phyloP scores from a whole-genome alignment of 2,888 invertebrate species.

The Gerris lacustris region DNA sequence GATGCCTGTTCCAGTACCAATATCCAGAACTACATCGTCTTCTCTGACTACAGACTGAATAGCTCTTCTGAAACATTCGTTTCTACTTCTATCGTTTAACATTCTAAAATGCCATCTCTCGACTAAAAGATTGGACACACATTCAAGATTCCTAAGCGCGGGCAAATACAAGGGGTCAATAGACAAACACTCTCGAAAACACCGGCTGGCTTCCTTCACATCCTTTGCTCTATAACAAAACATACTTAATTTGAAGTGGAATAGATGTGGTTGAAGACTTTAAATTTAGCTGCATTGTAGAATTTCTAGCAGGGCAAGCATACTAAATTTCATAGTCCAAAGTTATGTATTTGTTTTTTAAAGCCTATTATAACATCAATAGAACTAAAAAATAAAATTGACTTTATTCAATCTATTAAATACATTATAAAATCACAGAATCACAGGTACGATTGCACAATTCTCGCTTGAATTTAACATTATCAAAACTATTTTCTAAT shows the following conservation, averaged over 20 bases:
- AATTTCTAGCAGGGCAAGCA: too few relatives aligned
- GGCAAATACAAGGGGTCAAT: neutral
- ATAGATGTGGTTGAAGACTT: too few relatives aligned
- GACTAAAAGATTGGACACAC: slow-evolving; percentile 7
- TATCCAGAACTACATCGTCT: neutral
- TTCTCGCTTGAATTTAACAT: neutral
- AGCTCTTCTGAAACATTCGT: neutral
- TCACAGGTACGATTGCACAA: too few relatives aligned
- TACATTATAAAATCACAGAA: too few relatives aligned
- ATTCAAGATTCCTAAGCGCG: neutral
- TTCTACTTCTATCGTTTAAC: slow-evolving; percentile 7
- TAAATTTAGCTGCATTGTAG: too few relatives aligned
- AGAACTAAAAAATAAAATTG: too few relatives aligned
- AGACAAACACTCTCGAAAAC: neutral
- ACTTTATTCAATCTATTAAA: too few relatives aligned
- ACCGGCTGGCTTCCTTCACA: neutral
- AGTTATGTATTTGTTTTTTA: too few relatives aligned
- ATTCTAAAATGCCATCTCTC: slow-evolving; percentile 11
- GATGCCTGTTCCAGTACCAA: slow-evolving; percentile 7
- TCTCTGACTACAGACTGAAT: neutral
- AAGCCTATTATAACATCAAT: too few relatives aligned
- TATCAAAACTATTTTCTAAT: neutral
- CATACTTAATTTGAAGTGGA: neutral
- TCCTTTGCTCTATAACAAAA: slow-evolving; percentile 18
- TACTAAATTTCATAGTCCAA: too few relatives aligned